A percentile compares a stretch with the other conserved stretches of the same genome.
These are phyloP conservation scores for Andrena bucephala DNA, from an alignment of 2,888 invertebrate genomes.

Conservation along the genomic window DNA sequence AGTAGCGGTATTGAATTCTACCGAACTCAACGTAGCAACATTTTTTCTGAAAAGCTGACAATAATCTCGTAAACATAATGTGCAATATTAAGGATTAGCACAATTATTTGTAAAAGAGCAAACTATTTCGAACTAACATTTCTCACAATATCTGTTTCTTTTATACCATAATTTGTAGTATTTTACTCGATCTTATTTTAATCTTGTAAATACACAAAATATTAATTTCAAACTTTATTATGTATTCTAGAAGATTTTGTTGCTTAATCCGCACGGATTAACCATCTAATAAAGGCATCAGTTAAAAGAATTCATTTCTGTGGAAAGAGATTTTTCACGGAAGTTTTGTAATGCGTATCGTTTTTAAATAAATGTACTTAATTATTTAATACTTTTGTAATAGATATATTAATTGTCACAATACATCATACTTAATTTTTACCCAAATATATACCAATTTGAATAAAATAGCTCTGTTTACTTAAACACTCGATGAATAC, in stretches of 20 bases:
- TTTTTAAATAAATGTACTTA: conserved; percentile 57
- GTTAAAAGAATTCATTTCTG: conserved; percentile 7
- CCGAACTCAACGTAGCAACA: conserved; percentile 13
- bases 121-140: conserved; percentile 9
- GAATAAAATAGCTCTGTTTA: conserved; percentile 26
- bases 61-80: conserved; percentile 45
- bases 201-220: conserved; percentile 34
- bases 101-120: conserved; percentile 40
- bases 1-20: conserved; percentile 23
- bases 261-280: conserved; percentile 11
- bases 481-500: conserved; percentile 22
- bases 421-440: conserved; percentile 25
- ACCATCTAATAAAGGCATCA: conserved; percentile 19
- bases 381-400: conserved; percentile 52
- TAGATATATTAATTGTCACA: conserved; percentile 59
- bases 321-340: conserved; percentile 18
- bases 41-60: conserved; percentile 45
- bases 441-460: conserved; percentile 29
- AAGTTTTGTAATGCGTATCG: conserved; percentile 36
- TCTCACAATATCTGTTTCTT: conserved; percentile 21
- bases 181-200: conserved; percentile 34
- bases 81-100: conserved; percentile 49
- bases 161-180: conserved; percentile 4
- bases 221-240: conserved; percentile 20
- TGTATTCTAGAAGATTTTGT: conserved; percentile 6